Evolutionary conservation across 1,140 invertebrate genomes (phyloP).

Genomic region (Pachypeltis micranthus): DNA sequence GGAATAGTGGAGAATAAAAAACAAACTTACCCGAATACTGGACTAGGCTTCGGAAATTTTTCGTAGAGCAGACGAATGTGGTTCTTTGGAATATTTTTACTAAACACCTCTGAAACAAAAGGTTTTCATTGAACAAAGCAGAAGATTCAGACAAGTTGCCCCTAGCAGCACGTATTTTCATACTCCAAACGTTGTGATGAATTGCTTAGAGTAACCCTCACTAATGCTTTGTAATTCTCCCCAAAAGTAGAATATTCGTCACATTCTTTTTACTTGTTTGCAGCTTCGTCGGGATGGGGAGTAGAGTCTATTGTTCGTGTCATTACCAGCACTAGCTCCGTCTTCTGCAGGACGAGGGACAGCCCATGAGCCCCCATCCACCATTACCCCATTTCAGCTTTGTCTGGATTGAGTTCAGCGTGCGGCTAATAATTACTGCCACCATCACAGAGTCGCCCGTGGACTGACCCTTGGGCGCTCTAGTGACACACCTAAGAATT

Average conservation of each 20-base stretch:
- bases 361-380: too few relatives aligned
- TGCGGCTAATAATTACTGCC: not conserved
- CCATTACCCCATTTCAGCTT: too few relatives aligned
- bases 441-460: not conserved
- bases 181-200: too few relatives aligned
- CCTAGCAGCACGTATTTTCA: too few relatives aligned
- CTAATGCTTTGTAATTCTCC: not conserved
- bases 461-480: not conserved
- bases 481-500: not conserved
- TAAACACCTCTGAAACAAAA: conserved; percentile 50
- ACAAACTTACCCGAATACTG: conserved; percentile 41
- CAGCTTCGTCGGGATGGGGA: too few relatives aligned
- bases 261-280: not conserved
- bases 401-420: too few relatives aligned
- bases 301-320: too few relatives aligned
- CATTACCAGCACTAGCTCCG: too few relatives aligned
- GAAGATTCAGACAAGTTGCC: not conserved
- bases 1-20: not conserved
- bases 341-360: too few relatives aligned
- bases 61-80: conserved; percentile 76
- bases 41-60: conserved; percentile 42
- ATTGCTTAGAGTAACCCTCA: not conserved
- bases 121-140: not conserved
- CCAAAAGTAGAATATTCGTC: not conserved
- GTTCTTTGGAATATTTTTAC: conserved; percentile 73